Conservation (phyloP, 2,797 vertebrate genomes). For the Arctocebus calabarensis region DNA sequence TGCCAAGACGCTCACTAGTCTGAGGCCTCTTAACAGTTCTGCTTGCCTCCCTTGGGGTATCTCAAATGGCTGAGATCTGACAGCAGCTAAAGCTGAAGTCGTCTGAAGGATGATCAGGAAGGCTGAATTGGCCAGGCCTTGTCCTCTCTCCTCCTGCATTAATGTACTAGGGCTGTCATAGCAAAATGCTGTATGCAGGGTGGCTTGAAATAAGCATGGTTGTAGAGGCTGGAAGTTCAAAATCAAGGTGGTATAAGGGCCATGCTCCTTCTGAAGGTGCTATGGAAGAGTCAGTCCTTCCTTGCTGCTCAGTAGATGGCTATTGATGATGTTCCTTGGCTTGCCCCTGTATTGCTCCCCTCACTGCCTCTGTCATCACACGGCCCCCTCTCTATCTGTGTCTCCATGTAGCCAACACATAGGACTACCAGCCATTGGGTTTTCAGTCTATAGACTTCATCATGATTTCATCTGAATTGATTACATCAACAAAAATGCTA, state of each 20-base stretch:
- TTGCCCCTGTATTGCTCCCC: background rate
- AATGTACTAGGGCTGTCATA: background rate
- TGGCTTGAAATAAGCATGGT: background rate
- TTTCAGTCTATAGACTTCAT: background rate
- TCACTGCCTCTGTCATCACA: background rate
- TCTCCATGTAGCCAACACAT: background rate
- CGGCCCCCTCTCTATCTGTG: background rate
- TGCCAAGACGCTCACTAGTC: rapidly evolving
- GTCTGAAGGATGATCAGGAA: background rate
- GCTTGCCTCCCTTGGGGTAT: background rate
- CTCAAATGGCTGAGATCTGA: background rate
- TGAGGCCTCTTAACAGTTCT: background rate
- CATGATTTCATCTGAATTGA: background rate
- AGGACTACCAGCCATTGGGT: background rate
- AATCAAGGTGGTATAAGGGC: background rate
- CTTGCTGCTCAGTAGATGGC: background rate
- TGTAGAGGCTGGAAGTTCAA: background rate
- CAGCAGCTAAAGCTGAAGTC: background rate
- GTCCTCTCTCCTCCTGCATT: background rate
- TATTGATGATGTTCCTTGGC: background rate
- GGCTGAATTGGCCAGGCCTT: too few species aligned
- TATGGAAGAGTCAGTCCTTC: background rate
- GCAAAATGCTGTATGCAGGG: background rate
- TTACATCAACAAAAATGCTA: background rate
- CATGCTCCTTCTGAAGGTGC: background rate